phyloP scores from a whole-genome alignment of 2,888 invertebrate genomes.

The Euplexia lucipara region DNA sequence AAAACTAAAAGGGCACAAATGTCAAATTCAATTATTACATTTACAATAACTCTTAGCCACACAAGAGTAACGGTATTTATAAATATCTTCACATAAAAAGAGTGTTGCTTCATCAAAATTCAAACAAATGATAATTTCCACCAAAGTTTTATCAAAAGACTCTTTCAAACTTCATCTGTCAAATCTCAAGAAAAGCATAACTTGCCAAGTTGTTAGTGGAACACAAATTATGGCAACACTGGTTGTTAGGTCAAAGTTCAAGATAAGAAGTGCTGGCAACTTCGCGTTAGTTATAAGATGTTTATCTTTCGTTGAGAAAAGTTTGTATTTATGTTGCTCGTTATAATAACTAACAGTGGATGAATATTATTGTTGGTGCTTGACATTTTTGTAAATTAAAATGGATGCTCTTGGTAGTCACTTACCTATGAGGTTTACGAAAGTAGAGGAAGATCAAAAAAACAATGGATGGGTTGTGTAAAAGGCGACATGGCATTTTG shows the following conservation, averaged over 20 bases:
- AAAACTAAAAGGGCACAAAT: too few relatives aligned
- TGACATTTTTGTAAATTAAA: not conserved
- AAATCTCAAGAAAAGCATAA: slow-evolving; percentile 29
- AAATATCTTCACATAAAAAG: not conserved
- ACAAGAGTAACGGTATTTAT: too few relatives aligned
- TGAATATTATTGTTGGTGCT: not conserved
- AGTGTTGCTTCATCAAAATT: not conserved
- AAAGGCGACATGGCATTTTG: too few relatives aligned
- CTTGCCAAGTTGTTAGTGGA: slow-evolving; percentile 26
- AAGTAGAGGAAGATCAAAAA: too few relatives aligned
- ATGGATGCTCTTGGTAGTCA: not conserved
- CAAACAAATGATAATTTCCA: slow-evolving; percentile 15
- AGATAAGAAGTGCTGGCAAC: slow-evolving; percentile 46
- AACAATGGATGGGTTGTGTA: too few relatives aligned
- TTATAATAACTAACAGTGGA: slow-evolving; percentile 23
- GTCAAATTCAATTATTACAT: too few relatives aligned
- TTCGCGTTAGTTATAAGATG: slow-evolving; percentile 16
- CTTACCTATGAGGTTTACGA: too few relatives aligned
- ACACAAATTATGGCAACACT: slow-evolving; percentile 40
- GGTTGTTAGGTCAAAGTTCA: slow-evolving; percentile 47
- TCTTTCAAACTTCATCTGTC: slow-evolving; percentile 14
- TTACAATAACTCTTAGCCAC: too few relatives aligned
- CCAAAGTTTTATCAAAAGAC: slow-evolving; percentile 13
- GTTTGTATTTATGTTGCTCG: slow-evolving; percentile 16
- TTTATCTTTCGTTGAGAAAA: slow-evolving; percentile 22